These are phyloP conservation scores for Chiridota heheva DNA, from an alignment of 35 echinoderm and acorn worm genomes.

Conservation along the genomic window DNA sequence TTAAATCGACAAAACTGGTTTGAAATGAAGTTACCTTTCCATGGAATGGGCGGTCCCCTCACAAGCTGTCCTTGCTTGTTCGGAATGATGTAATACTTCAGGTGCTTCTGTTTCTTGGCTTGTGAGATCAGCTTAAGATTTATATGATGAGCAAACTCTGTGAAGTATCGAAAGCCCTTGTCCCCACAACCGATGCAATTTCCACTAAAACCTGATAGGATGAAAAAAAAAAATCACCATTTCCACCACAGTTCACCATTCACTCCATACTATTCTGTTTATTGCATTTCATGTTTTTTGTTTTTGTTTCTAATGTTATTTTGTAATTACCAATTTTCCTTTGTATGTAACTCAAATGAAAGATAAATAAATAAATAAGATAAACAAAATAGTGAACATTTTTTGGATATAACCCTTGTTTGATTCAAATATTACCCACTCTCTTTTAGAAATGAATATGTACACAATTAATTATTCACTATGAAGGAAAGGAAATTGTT, in stretches of 20 bases:
- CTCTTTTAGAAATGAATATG: too few relatives aligned
- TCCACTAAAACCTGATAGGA: slow-evolving; percentile 77
- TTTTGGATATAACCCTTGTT: neutral
- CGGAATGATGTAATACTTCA: slow-evolving; percentile 90
- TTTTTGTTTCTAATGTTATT: too few relatives aligned
- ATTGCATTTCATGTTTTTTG: neutral
- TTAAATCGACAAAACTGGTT: too few relatives aligned
- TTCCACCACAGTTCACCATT: too few relatives aligned
- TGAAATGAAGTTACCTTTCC: slow-evolving; percentile 99
- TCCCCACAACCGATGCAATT: slow-evolving; percentile 94
- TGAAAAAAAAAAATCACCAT: neutral
- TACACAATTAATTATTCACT: too few relatives aligned
- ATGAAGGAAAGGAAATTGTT: too few relatives aligned
- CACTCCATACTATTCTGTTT: too few relatives aligned
- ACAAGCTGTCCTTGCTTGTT: slow-evolving; percentile 93
- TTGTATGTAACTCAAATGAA: too few relatives aligned
- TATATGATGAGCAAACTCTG: slow-evolving; percentile 97
- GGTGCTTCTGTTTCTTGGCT: slow-evolving; percentile 96
- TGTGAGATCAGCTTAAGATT: slow-evolving; percentile 95
- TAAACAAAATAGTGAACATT: neutral
- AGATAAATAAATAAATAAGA: too few relatives aligned
- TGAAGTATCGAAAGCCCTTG: slow-evolving; percentile 97
- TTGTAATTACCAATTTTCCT: too few relatives aligned
- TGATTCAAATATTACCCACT: neutral
- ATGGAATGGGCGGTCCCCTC: slow-evolving; percentile 81